These are phyloP conservation scores for Atherinosoma microstoma DNA, from an alignment of 2,797 vertebrate genomes.

Conservation along the genomic window DNA sequence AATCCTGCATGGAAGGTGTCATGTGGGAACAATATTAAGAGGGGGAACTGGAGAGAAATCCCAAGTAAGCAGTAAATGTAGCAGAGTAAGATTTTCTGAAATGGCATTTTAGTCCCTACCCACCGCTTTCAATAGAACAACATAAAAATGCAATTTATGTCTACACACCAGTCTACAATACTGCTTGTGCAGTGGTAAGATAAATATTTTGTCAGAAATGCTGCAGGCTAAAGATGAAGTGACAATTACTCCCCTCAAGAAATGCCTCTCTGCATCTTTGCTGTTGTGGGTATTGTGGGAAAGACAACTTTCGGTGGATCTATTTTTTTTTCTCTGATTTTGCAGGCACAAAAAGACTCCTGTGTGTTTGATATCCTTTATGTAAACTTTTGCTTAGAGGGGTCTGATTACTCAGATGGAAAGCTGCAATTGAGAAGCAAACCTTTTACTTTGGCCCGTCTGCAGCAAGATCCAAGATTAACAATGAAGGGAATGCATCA, in stretches of 20 bases:
- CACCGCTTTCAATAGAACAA: slow-evolving; percentile 78
- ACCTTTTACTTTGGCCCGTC: slow-evolving; percentile 47
- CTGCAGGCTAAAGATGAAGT: slow-evolving; percentile 74
- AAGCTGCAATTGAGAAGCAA: slow-evolving; percentile 55
- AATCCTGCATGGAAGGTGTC: slow-evolving; percentile 71
- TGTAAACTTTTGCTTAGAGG: slow-evolving; percentile 39
- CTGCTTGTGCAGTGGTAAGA: slow-evolving; percentile 59
- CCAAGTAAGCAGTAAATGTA: slow-evolving; percentile 85
- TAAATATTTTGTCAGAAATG: slow-evolving; percentile 78
- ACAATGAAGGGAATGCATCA: slow-evolving; percentile 44
- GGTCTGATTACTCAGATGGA: slow-evolving; percentile 35
- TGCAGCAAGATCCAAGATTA: slow-evolving; percentile 60
- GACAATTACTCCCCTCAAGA: slow-evolving; percentile 71
- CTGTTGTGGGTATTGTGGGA: slow-evolving; percentile 47
- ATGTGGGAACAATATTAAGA: slow-evolving; percentile 76
- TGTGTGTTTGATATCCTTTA: slow-evolving; percentile 22
- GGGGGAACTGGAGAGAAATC: slow-evolving; percentile 75
- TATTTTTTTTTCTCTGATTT: slow-evolving; percentile 41
- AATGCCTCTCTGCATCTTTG: slow-evolving; percentile 51
- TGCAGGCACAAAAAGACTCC: slow-evolving; percentile 39
- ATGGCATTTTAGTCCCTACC: slow-evolving; percentile 77
- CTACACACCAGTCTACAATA: slow-evolving; percentile 55
- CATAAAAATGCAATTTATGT: slow-evolving; percentile 82
- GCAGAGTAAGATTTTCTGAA: slow-evolving; percentile 83
- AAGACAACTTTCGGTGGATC: slow-evolving; percentile 27